phyloP scores from a whole-genome alignment of 2,888 invertebrate species.

The Tolmerus cingulatus region DNA sequence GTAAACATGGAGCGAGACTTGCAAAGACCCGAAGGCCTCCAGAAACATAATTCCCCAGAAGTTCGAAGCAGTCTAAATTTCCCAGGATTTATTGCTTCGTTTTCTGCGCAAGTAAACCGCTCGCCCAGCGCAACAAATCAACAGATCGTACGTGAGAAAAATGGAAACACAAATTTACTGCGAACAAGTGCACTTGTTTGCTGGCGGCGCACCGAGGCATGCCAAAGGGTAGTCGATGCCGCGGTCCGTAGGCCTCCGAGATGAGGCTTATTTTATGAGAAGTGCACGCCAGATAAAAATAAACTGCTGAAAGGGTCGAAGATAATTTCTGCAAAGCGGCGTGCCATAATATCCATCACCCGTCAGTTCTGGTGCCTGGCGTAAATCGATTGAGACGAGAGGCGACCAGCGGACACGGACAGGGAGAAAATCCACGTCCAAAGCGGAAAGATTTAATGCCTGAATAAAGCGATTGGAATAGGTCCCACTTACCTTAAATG shows the following conservation, averaged over 20 bases:
- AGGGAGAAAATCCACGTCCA: conserved; percentile 5
- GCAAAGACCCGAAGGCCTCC: neutral
- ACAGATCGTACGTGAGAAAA: conserved; percentile 15
- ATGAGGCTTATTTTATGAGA: neutral
- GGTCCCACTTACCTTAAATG: conserved; percentile 21
- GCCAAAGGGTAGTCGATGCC: neutral
- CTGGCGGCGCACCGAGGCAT: neutral
- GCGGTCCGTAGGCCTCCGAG: neutral
- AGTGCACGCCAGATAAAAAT: neutral
- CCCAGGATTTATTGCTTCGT: neutral
- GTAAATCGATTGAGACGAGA: neutral
- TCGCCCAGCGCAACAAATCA: neutral
- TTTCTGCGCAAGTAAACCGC: neutral
- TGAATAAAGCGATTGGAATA: neutral
- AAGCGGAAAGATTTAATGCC: neutral
- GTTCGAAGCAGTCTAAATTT: neutral
- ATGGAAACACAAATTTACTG: conserved; percentile 25
- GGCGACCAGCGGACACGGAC: neutral
- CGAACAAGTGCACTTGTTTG: neutral
- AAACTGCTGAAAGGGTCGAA: neutral
- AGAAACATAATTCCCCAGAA: neutral
- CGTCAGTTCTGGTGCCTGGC: neutral
- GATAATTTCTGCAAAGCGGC: neutral
- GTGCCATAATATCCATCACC: neutral
- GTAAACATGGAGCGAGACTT: neutral